Percentiles rank a stretch among this genome's conserved stretches.
Evolutionary conservation across 2,888 invertebrate genomes (phyloP).

Genomic region (Andricus quercusramuli): DNA sequence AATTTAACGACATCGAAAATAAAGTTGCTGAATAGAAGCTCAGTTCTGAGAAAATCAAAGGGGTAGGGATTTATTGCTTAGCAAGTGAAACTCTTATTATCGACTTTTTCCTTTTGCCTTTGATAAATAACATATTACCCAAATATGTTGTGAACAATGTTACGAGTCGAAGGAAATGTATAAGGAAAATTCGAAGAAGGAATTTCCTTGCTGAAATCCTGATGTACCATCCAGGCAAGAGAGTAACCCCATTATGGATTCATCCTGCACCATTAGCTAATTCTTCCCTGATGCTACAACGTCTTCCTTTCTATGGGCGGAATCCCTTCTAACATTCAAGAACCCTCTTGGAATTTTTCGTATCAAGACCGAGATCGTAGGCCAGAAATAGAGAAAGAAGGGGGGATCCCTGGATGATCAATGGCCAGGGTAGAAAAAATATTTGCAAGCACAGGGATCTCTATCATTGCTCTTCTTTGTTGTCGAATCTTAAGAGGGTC

Average conservation of each 20-base stretch:
- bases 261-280: slow-evolving; percentile 78
- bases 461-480: slow-evolving; percentile 29
- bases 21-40: no score
- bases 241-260: slow-evolving; percentile 78
- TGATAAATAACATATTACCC: no score
- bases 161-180: not conserved
- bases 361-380: slow-evolving; percentile 38
- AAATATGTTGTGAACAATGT: not conserved
- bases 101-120: no score
- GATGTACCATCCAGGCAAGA: slow-evolving; percentile 72
- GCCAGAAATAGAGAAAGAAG: slow-evolving; percentile 34
- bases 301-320: slow-evolving; percentile 66
- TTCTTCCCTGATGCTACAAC: slow-evolving; percentile 72
- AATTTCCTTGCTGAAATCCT: slow-evolving; percentile 56
- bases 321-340: slow-evolving; percentile 35
- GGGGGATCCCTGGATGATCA: slow-evolving; percentile 30
- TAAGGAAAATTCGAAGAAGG: not conserved
- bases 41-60: no score
- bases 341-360: slow-evolving; percentile 38
- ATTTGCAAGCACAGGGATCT: slow-evolving; percentile 34
- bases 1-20: no score
- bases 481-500: slow-evolving; percentile 33
- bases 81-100: no score
- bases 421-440: slow-evolving; percentile 39
- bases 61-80: not conserved